Base-by-base conservation (phyloP, 2,113 vertebrate species). In the rabbit (Oryctolagus cuniculus) region DNA sequence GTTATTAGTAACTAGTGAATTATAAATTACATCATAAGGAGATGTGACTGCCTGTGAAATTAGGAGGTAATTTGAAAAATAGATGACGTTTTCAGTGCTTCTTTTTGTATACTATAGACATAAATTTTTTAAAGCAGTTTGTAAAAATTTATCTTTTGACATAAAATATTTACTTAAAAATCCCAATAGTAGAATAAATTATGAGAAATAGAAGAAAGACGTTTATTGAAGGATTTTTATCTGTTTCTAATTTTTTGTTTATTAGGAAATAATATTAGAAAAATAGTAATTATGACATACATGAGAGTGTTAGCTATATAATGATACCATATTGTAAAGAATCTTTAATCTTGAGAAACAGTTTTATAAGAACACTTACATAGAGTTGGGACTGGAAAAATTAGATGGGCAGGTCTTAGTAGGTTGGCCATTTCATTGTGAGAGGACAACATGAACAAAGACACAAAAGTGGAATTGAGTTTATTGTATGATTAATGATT, bases 81-180 rank as follows among this genome's bases (percentile, higher is more conserved):
- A 64, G 44, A n/a, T 87, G 70, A 83, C 91, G 27, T 38, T 92
- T 82, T 64, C 29, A 69, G 36, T 91, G 44, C 10, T 61, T 24
- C 64, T 95, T 92, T 61, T 92, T 88, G 55, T 29, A 36, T 90
- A 53, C 24, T 58, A 3, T 69, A 67, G 44, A 19, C 85, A 29
- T 91, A 67, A 93, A 8, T 49, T 77, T 79, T 75, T 93, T 83
- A 94, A 91, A 94, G 24, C 10, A 92, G 19, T 90, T 88, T 90
- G 8, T 83, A 78, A 90, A 90, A 95, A 34, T 84, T 79, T 85
- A 89, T 49, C 44, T 13, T 79, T 78, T 87, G 29, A 58, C 13
- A 64, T 80, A 84, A 92, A 87, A 85, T 64, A 8, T 81, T 67
- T 58, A 55, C 72, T 66, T 29, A 85, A 81, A 91, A 79, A 38